A percentile compares a stretch with the other conserved stretches of the same genome.
These are phyloP conservation scores for Arvicanthis niloticus DNA, from an alignment of 2,113 vertebrate species.

Conservation along the genomic window DNA sequence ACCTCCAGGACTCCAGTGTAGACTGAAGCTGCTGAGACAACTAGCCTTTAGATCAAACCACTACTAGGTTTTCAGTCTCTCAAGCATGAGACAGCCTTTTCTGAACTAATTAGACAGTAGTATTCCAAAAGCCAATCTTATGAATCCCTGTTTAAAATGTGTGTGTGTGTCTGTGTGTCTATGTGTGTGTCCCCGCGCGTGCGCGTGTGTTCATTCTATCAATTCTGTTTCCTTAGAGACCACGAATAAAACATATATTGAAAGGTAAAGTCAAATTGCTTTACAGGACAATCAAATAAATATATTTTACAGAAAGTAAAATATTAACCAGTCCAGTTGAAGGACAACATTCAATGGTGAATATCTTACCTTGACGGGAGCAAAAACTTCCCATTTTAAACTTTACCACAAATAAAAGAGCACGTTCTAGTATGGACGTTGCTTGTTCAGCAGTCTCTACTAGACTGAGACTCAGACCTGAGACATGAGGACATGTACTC, in stretches of 20 bases:
- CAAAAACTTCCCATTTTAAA: neutral
- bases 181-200: too few species aligned
- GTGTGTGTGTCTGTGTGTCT: too few species aligned
- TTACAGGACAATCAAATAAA: neutral
- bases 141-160: neutral
- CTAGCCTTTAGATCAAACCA: neutral
- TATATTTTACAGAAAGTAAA: neutral
- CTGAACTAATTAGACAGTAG: neutral
- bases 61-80: neutral
- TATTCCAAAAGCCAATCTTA: neutral
- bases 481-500: neutral
- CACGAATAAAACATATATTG: neutral
- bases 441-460: neutral
- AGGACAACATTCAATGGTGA: neutral
- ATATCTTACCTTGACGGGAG: neutral
- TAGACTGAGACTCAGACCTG: neutral
- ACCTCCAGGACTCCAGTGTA: neutral
- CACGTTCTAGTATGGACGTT: fast-evolving
- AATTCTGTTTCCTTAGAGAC: neutral
- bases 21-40: neutral
- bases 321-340: neutral
- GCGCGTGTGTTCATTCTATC: neutral
- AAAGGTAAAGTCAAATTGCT: neutral
- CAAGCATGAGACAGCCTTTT: neutral
- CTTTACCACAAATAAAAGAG: neutral